Base-by-base conservation (phyloP, 1,140 invertebrate genomes). In the Bombus difficillimus region DNA sequence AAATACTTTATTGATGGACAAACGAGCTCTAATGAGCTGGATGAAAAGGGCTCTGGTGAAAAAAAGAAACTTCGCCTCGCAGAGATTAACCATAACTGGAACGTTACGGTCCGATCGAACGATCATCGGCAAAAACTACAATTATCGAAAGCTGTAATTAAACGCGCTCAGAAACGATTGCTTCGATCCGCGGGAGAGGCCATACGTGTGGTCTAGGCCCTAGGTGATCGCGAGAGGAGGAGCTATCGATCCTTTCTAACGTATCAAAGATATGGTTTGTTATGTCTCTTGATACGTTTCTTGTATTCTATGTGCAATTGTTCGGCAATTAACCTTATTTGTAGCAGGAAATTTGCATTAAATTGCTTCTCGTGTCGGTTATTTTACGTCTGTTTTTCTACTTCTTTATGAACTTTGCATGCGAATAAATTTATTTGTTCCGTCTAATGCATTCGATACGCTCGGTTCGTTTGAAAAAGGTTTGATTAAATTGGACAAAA, bases 121-220 rank as follows among this genome's bases (percentile, higher is more conserved):
- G 34, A 75, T 62, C 62, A 62, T 41, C 59, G 41, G 74, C 57
- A 91, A 92, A 92, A 92, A 92, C 73, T 73, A 78, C 90, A 92
- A 92, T 92, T 92, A 91, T 84, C 87, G 86, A 88, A 86, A 87
- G 90, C 69, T 81, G 86, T 88, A 92, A 92, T 92, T 92, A 91
- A 92, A 91, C 87, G 88, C 87, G 88, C 41, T 76, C 68, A 83
- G 69, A 37, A 68, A 57, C 77, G 74, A 62, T 85, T 15, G 25
- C 25, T 18, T 15, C 25, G 32, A 34, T 68, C 32, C 25, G 10
- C 69, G 28, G 28, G 12, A 71, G 28, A 39, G 39, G 10, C 25
- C n/a, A n/a, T 39, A 69, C 37, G 41, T 47, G 41, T 47, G 41
- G 41, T 47, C n/a, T 43, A 47, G 39, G 2, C n/a, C 5, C 62